Base-by-base conservation (phyloP, 1,140 invertebrate species). In the Heliconius nattereri region DNA sequence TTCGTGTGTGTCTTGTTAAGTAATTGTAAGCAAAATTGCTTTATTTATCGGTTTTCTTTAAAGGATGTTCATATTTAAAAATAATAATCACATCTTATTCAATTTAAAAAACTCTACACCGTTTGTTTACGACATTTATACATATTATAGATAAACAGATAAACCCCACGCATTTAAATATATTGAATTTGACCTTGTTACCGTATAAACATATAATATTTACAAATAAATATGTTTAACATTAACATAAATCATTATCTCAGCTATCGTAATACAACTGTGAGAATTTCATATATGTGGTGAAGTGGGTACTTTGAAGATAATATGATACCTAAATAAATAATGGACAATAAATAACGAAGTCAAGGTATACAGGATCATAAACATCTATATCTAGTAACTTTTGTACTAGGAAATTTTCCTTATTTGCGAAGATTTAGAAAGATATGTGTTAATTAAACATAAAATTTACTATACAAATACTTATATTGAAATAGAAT, bases 171-270 rank as follows among this genome's bases (percentile, higher is more conserved):
- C 26, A 16, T 6, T 26, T 13, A 16, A 66, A 66, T n/a, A 29
- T 66, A n/a, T 23, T 66, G 11, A 6, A 66, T 66, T 66, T 66
- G 13, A 66, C 60, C 60, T 26, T 26, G 0, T 26, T 66, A 29
- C 23, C 29, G 23, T 66, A 66, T 29, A 20, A 52, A 52, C 26
- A 66, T 66, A 29, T 66, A 66, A 66, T 16, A 66, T 60, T 60
- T 60, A 60, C 57, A 60, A 60, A 60, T 60, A 60, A 23, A 60
- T 9, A 60, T 1, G 57, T 60, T 66, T 66, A 60, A 60, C 54
- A 66, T 29, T 13, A 29, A 8, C 60, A 29, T 66, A 13, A 66
- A 13, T 66, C 13, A 66, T 66, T 66, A 66, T 66, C n/a, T 26
- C 60, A 9, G 60, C 26, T 66, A 66, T 29, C 60, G n/a, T 66